Conservation (phyloP, 2,888 invertebrate species). For the Labia minor region DNA sequence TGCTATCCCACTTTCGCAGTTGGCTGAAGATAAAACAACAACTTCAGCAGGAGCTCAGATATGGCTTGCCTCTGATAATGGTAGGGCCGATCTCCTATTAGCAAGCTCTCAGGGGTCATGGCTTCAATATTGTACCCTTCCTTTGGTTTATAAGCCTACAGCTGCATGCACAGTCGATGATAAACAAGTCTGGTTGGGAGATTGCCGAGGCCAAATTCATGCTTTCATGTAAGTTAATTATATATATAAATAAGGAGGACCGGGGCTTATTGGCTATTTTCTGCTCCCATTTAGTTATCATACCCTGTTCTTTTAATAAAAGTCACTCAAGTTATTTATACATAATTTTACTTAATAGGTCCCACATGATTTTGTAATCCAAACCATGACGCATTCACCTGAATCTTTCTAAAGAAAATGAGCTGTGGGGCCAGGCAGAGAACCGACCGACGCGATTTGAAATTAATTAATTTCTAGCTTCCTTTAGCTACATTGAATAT, state of each 20-base stretch:
- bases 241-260: too few species aligned
- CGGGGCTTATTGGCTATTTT: neutral
- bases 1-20: slow-evolving; percentile 39
- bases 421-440: too few species aligned
- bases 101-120: slow-evolving; percentile 45
- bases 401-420: too few species aligned
- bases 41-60: slow-evolving; percentile 44
- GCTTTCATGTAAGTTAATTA: slow-evolving; percentile 61
- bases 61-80: slow-evolving; percentile 61
- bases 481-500: too few species aligned
- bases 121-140: slow-evolving; percentile 49
- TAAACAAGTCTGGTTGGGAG: slow-evolving; percentile 74
- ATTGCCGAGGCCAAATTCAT: slow-evolving; percentile 72
- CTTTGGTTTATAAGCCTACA: slow-evolving; percentile 30
- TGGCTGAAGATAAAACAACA: slow-evolving; percentile 32
- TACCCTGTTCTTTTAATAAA: neutral
- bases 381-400: too few species aligned
- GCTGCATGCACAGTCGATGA: slow-evolving; percentile 43
- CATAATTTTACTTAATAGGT: neutral
- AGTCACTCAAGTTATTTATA: neutral
- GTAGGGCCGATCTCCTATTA: slow-evolving; percentile 51
- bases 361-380: too few species aligned
- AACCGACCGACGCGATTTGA: too few species aligned
- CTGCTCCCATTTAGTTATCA: slow-evolving; percentile 9
- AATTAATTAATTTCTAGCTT: too few species aligned